Percentiles rank a stretch among this genome's conserved stretches.
Evolutionary conservation across 2,113 vertebrate genomes (phyloP).

Genomic region (Carollia perspicillata): DNA sequence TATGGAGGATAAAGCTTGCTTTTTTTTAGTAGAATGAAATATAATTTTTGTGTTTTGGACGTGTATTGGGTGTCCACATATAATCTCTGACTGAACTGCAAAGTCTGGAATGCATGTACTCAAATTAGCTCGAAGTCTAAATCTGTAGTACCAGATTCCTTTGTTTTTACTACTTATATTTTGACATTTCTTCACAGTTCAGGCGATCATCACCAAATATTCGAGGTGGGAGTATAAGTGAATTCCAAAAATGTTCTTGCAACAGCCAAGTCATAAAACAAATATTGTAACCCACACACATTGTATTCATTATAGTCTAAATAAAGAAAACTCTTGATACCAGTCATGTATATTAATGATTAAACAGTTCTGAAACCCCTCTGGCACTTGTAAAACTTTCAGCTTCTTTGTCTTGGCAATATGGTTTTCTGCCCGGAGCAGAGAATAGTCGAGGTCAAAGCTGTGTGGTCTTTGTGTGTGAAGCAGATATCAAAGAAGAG

Average conservation of each 20-base stretch:
- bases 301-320: constrained; percentile 63
- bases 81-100: not conserved
- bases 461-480: not conserved
- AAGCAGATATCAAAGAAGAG: not conserved
- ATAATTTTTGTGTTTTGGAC: not conserved
- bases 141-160: not conserved
- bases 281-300: constrained; percentile 64
- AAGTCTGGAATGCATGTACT: constrained; percentile 8
- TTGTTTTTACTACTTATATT: constrained; percentile 43
- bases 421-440: not conserved
- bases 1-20: not conserved
- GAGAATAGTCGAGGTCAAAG: not conserved
- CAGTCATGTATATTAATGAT: constrained; percentile 47
- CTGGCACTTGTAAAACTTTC: not conserved
- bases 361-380: constrained; percentile 42
- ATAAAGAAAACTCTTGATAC: constrained; percentile 47
- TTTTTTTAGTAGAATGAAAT: constrained; percentile 13
- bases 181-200: constrained; percentile 61
- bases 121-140: constrained; percentile 19
- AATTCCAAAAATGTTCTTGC: constrained; percentile 63
- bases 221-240: constrained; percentile 51
- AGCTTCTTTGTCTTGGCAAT: constrained; percentile 8
- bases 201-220: constrained; percentile 47
- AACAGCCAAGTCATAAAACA: constrained; percentile 66
- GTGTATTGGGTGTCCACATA: not conserved